Evolutionary conservation across 2,797 vertebrate genomes (phyloP), one percentile per base, ranked within the genome.

Genomic region (Eurystomus glaucurus): DNA sequence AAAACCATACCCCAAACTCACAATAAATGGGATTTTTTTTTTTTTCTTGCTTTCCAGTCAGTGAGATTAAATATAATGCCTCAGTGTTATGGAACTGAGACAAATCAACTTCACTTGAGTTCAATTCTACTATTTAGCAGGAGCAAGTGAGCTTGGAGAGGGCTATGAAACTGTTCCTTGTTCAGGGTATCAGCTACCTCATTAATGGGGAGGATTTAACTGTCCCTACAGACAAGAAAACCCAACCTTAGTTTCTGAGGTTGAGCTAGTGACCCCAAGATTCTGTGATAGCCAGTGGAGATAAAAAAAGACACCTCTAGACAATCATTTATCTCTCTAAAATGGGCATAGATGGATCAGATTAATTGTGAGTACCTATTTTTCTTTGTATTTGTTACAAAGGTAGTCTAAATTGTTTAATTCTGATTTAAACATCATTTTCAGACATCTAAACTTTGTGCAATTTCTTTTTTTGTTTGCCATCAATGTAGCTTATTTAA

Each of bases 1-100:
- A 35, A 17, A 10, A 20, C 25, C 33, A 14, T 37, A 28, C 17
- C 23, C 28, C 11, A 50, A 70, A 26, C 4, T 16, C 23, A 23
- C 1, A 62, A 43, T 4, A 61, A 85, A 48, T 52, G 10, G 1
- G 0, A 0, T 45, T 14, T 15, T 45, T 37, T 46, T 46, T 76
- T 55, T 84, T 60, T 61, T 29, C 17, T 37, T 68, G 54, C 9
- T 77, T 77, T 57, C 13, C 29, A 66, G 31, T 26, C 20, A 54
- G 11, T 66, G 75, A 75, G n/a, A 51, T 46, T 72, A 68, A 80
- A 46, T 76, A 69, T 17, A 72, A 54, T 28, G 17, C 4, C 62
- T 71, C 54, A 64, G 21, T 1, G 69, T 54, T 51, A 33, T 11
- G 28, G 10, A 77, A 81, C 39, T 82, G 31, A 58, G 31, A 6